Evolutionary conservation across 2,888 invertebrate species (phyloP), one percentile per base, ranked within the genome.

Genomic region (Marasmarcha lunaedactyla): DNA sequence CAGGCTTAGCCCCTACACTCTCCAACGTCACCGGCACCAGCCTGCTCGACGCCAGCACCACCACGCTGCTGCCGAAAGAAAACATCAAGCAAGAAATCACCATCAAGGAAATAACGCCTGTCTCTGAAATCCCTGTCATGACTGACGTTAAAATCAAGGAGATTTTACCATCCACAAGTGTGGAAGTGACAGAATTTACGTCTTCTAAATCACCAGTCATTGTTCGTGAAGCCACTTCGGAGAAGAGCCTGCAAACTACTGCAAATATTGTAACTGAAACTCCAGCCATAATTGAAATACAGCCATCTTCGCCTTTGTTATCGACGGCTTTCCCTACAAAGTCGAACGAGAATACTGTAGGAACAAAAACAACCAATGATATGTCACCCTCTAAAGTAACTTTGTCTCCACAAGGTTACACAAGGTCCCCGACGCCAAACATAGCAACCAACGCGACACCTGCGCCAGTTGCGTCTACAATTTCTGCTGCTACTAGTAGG

Each of bases 61-160:
- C 34, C 5, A 49, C 49, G 4, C 60, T 64, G 0, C 50, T 55
- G 10, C 54, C 59, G 0, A 64, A 65, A 38, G 71, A 70, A 42
- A 61, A 62, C 2, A 54, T 65, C 2, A 73, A 70, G 46, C 73
- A 64, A 44, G 68, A 73, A 49, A 73, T 84, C 15, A 87, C 87
- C 0, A 88, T 88, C 20, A 87, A 87, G 48, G 88, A 88, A 63
- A 87, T 88, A 3, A 86, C 87, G 2, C 87, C 86, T 0, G 86
- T 78, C 2, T 77, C 83, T 1, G 78, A 78, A 54, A 78, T 81
- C 20, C 78, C 84, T 1, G 59, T 71, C 37, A 71, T 74, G 40
- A 76, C 76, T 12, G 76, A 77, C 30, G 74, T 83, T 11, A 79
- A 77, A 50, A 77, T 81, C 30, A 81, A 79, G 50, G 78, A 83